Evolutionary conservation across 2,888 invertebrate genomes (phyloP).

Genomic region (Macroteleia sp.): DNA sequence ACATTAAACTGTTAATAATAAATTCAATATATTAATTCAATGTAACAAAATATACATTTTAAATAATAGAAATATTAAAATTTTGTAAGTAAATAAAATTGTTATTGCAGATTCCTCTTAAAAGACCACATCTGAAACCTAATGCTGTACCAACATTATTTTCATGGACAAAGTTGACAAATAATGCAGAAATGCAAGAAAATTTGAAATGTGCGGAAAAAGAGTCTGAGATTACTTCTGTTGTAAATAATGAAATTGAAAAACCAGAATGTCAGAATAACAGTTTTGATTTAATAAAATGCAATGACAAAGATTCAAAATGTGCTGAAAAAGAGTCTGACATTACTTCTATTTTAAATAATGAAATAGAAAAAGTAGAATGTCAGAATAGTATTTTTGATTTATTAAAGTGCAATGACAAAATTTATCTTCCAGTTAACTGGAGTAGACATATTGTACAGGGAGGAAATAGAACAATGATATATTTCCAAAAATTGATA

Average conservation of each 20-base stretch:
- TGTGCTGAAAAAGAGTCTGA: neutral
- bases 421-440: neutral
- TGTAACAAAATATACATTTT: too few relatives aligned
- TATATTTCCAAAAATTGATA: constrained; percentile 1
- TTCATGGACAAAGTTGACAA: neutral
- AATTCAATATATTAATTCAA: too few relatives aligned
- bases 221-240: neutral
- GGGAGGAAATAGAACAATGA: constrained; percentile 3
- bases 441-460: neutral
- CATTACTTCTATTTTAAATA: neutral
- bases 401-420: neutral
- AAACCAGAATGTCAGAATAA: neutral
- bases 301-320: neutral
- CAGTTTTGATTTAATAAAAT: too few relatives aligned
- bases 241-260: neutral
- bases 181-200: neutral
- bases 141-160: neutral
- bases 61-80: neutral
- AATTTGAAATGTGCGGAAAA: neutral
- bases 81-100: neutral
- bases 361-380: neutral
- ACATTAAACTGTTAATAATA: too few relatives aligned
- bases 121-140: neutral
- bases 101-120: neutral
- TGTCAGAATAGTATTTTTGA: neutral